Evolutionary conservation across 2,797 vertebrate genomes (phyloP).

Genomic region (Halcyon leucocephala): DNA sequence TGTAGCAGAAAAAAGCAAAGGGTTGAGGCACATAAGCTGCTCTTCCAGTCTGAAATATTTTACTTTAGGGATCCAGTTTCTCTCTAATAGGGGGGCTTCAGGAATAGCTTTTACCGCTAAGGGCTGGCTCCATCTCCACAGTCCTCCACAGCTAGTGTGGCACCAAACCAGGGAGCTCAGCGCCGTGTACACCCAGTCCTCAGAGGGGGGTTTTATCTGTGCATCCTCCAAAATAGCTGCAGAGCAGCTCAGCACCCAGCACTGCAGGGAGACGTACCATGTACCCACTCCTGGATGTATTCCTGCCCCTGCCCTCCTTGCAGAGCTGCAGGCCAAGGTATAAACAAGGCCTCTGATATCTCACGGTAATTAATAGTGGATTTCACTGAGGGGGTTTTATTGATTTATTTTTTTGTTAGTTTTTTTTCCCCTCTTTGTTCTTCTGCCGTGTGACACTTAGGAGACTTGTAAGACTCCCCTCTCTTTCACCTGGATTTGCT

Average conservation of each 20-base stretch:
- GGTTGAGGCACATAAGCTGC: not conserved
- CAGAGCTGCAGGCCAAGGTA: not conserved
- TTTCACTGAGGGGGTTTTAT: not conserved
- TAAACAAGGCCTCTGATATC: not conserved
- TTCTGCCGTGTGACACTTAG: not conserved
- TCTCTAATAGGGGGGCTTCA: not conserved
- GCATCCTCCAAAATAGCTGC: not conserved
- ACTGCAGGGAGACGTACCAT: accelerated
- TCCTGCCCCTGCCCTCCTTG: not conserved
- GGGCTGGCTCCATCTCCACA: accelerated
- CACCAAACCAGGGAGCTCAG: not conserved
- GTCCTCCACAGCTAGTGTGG: not conserved
- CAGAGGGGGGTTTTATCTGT: not conserved
- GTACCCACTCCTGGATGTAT: not conserved
- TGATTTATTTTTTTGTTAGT: not conserved
- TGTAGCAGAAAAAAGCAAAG: not conserved
- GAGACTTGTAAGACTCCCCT: slow-evolving; percentile 20
- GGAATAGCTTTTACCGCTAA: not conserved
- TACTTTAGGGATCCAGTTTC: not conserved
- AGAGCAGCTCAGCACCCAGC: not conserved
- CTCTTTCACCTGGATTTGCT: slow-evolving; percentile 64
- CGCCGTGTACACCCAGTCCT: accelerated
- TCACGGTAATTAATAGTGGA: not conserved
- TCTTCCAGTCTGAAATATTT: not conserved
- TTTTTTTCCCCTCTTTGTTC: slow-evolving; percentile 20